Evolutionary conservation across 2,888 invertebrate genomes (phyloP).

Genomic region (Lymantria monacha): DNA sequence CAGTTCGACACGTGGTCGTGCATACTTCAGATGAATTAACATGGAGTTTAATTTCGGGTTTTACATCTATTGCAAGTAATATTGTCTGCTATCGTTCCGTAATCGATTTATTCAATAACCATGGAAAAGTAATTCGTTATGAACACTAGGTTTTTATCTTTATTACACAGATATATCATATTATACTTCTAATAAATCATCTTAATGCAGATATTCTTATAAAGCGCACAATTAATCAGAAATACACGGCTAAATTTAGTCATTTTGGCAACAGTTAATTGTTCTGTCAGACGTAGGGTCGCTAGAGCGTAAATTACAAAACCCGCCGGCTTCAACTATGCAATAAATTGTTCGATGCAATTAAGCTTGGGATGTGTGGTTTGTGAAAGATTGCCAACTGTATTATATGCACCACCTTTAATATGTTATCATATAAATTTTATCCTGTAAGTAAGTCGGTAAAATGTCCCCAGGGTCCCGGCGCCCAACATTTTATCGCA

Average conservation of each 20-base stretch:
- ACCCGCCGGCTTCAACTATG: constrained; percentile 46
- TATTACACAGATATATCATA: no score
- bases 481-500: constrained; percentile 26
- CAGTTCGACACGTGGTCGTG: no score
- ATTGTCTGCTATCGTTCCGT: no score
- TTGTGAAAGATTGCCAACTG: constrained; percentile 32
- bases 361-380: constrained; percentile 52
- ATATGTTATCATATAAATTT: constrained; percentile 41
- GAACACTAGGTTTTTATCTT: no score
- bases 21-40: no score
- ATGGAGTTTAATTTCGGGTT: no score
- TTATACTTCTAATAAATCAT: no score
- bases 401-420: constrained; percentile 29
- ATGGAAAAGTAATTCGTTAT: no score
- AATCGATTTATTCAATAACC: no score
- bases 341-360: constrained; percentile 61
- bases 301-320: constrained; percentile 49
- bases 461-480: constrained; percentile 9
- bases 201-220: no score
- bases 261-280: constrained; percentile 47
- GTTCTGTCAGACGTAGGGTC: constrained; percentile 42
- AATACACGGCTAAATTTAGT: constrained; percentile 20
- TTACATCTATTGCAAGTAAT: no score
- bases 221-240: constrained; percentile 13
- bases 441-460: constrained; percentile 13